These are phyloP conservation scores for Pluvialis apricaria DNA, from an alignment of 2,113 vertebrate genomes.

Conservation along the genomic window DNA sequence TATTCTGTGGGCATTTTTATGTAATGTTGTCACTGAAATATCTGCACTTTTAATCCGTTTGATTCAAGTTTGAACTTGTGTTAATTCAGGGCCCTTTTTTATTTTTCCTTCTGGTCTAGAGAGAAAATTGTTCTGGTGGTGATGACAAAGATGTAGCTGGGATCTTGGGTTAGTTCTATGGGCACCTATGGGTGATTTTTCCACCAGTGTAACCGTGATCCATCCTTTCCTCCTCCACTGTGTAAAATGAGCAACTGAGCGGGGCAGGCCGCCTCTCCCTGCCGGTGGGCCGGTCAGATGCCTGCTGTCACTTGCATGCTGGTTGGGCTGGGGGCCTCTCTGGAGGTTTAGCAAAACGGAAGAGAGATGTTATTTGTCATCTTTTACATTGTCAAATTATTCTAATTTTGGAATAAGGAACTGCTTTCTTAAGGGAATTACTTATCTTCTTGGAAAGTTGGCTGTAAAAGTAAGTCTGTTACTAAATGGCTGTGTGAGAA, in stretches of 20 bases:
- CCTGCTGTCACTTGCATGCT: not conserved
- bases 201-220: not conserved
- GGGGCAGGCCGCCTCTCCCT: not conserved
- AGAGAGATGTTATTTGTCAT: slow-evolving; percentile 18
- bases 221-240: not conserved
- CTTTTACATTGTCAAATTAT: slow-evolving; percentile 22
- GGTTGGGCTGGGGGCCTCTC: not conserved
- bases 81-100: not conserved
- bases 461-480: slow-evolving; percentile 22
- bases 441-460: slow-evolving; percentile 52
- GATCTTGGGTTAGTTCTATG: not conserved
- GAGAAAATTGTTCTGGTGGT: not conserved
- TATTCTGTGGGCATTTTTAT: not conserved
- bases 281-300: not conserved
- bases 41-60: not conserved
- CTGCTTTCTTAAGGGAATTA: slow-evolving; percentile 43
- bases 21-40: not conserved
- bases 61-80: not conserved
- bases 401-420: slow-evolving; percentile 32
- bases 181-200: not conserved
- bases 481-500: slow-evolving; percentile 31
- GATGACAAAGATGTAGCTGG: not conserved
- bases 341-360: not conserved
- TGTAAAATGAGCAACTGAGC: not conserved
- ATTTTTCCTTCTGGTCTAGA: not conserved